Percentiles rank a stretch among this genome's conserved stretches.
Conservation (phyloP, 2,888 invertebrate genomes). For the Strigamia transsilvanica region DNA sequence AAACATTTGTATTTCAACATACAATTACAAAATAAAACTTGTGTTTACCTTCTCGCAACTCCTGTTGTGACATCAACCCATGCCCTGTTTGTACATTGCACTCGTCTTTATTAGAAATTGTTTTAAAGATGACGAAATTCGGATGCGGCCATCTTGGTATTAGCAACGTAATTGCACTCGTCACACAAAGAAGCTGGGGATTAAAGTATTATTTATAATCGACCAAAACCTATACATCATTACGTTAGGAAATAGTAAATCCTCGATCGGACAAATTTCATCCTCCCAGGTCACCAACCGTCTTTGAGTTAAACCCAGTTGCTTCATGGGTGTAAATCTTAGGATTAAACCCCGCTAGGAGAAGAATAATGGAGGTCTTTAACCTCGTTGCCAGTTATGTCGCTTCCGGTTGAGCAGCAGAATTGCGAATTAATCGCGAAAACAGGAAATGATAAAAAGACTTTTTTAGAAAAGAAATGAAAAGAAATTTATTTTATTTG, state of each 20-base stretch:
- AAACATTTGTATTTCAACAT: conserved; percentile 12
- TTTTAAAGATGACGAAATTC: no score
- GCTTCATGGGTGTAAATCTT: background rate
- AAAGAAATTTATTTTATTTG: no score
- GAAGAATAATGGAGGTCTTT: conserved; percentile 1
- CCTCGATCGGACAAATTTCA: conserved; percentile 4
- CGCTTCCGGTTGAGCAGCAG: background rate
- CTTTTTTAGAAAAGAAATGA: no score
- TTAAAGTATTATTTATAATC: background rate
- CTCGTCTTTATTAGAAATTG: no score
- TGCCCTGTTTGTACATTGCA: no score
- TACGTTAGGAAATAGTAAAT: background rate
- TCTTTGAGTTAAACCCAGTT: background rate
- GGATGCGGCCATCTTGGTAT: no score
- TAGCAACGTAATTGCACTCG: background rate
- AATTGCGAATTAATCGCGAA: background rate
- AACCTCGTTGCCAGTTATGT: background rate
- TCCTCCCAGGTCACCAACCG: background rate
- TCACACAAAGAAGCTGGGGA: background rate
- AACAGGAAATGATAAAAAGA: background rate
- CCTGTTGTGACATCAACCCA: background rate
- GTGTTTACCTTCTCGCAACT: conserved; percentile 17
- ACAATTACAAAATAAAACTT: conserved; percentile 17
- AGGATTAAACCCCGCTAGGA: background rate
- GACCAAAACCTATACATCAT: background rate